phyloP scores from a whole-genome alignment of 2,113 vertebrate species.

The Centropristis striata region DNA sequence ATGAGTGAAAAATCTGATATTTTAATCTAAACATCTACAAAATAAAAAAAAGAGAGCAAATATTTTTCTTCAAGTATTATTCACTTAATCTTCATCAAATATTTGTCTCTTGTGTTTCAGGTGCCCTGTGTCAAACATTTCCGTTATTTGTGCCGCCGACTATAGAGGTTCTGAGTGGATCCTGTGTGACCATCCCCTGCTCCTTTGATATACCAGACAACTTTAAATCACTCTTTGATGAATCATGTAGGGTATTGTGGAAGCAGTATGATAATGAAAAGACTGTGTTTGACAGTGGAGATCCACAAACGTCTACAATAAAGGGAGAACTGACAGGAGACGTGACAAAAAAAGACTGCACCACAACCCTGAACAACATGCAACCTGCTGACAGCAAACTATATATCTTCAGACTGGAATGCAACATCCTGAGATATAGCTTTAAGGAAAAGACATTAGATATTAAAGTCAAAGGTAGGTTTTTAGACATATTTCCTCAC shows the following conservation, averaged over 20 bases:
- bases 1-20: no score
- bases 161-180: slow-evolving; percentile 37
- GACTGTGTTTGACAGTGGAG: slow-evolving; percentile 3
- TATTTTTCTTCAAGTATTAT: no score
- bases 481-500: neutral
- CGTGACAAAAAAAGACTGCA: slow-evolving; percentile 35
- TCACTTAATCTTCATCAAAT: no score
- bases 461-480: slow-evolving; percentile 13
- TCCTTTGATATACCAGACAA: slow-evolving; percentile 23
- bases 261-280: neutral
- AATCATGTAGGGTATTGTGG: no score
- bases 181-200: slow-evolving; percentile 62
- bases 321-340: slow-evolving; percentile 1
- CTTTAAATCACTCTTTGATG: no score
- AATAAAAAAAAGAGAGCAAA: no score
- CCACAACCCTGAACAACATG: slow-evolving; percentile 53
- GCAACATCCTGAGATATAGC: fast-evolving
- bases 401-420: slow-evolving; percentile 49
- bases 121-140: slow-evolving; percentile 10
- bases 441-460: fast-evolving
- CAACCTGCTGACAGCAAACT: fast-evolving
- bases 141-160: fast-evolving
- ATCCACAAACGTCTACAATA: neutral
- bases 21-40: no score
- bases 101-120: slow-evolving; percentile 59